Evolutionary conservation across 2,113 vertebrate species (phyloP).

Genomic region (Oostethus manadensis): DNA sequence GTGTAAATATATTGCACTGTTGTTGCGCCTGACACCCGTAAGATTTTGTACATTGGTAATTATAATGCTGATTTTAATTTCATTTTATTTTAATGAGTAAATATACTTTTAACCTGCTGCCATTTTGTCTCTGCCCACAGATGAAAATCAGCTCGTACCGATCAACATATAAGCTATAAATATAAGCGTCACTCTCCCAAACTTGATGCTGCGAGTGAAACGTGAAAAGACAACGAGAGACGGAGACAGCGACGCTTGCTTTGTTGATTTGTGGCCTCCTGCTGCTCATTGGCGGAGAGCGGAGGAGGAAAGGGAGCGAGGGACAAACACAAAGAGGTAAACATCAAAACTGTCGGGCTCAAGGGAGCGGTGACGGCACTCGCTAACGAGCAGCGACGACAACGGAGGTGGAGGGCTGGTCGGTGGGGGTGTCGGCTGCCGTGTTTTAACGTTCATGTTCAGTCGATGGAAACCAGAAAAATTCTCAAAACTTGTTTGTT

Average conservation of each 20-base stretch:
- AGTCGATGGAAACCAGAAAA: too few species aligned
- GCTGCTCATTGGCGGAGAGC: conserved; percentile 60
- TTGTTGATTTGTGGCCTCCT: conserved; percentile 35
- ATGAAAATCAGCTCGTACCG: too few species aligned
- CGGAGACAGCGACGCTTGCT: conserved; percentile 12
- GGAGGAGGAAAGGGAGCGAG: conserved; percentile 53
- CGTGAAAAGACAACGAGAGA: conserved; percentile 28
- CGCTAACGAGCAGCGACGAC: conserved; percentile 60
- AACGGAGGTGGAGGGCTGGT: background rate
- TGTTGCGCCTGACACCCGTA: too few species aligned
- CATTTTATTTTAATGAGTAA: too few species aligned
- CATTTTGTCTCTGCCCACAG: too few species aligned
- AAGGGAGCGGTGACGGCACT: conserved; percentile 44
- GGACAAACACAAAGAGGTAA: conserved; percentile 66
- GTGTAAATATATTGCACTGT: too few species aligned
- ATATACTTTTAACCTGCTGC: too few species aligned
- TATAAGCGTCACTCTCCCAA: conserved; percentile 34
- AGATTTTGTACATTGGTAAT: too few species aligned
- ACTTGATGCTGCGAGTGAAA: conserved; percentile 12
- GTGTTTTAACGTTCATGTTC: too few species aligned
- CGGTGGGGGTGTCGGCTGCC: background rate
- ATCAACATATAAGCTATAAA: too few species aligned
- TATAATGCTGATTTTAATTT: too few species aligned
- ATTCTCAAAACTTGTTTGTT: too few species aligned
- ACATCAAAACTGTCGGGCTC: conserved; percentile 67